These are phyloP conservation scores for Sarcophaga peregrina DNA, from an alignment of 1,140 invertebrate species.

Conservation along the genomic window DNA sequence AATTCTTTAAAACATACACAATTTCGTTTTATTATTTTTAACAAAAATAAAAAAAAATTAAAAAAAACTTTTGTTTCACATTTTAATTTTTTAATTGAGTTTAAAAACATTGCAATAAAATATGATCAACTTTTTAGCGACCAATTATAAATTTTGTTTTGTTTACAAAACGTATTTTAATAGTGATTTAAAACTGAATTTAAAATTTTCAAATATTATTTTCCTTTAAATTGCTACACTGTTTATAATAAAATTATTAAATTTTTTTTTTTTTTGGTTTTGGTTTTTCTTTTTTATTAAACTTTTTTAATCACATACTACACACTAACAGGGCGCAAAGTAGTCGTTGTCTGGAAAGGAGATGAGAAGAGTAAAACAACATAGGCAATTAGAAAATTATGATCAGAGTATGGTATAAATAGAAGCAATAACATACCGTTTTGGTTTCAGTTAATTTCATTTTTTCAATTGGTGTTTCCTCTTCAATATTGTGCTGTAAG, in stretches of 20 bases:
- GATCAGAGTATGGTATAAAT: not conserved
- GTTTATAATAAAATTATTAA: conserved; percentile 29
- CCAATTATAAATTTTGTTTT: conserved; percentile 31
- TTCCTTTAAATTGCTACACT: not conserved
- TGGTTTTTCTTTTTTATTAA: not conserved
- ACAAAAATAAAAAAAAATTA: not conserved
- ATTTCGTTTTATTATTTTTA: not conserved
- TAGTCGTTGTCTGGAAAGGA: conserved; percentile 20
- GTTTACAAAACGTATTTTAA: conserved; percentile 16
- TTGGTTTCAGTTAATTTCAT: conserved; percentile 27
- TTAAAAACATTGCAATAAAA: conserved; percentile 41
- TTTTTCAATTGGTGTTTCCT: conserved; percentile 19
- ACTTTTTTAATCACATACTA: conserved; percentile 28
- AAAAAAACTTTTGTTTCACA: not conserved
- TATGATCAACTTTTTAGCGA: conserved; percentile 35
- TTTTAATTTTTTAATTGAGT: conserved; percentile 12
- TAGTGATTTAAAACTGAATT: conserved; percentile 34
- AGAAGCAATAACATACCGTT: conserved; percentile 1
- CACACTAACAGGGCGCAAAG: conserved; percentile 32
- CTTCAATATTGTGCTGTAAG: conserved; percentile 39
- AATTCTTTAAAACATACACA: not conserved
- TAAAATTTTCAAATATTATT: not conserved
- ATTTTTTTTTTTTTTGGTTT: conserved; percentile 6
- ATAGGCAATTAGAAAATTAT: not conserved
- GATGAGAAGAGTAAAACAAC: not conserved